Percentiles rank a stretch among this genome's conserved stretches.
Evolutionary conservation across 2,888 invertebrate species (phyloP).

Genomic region (Buathra laborator): DNA sequence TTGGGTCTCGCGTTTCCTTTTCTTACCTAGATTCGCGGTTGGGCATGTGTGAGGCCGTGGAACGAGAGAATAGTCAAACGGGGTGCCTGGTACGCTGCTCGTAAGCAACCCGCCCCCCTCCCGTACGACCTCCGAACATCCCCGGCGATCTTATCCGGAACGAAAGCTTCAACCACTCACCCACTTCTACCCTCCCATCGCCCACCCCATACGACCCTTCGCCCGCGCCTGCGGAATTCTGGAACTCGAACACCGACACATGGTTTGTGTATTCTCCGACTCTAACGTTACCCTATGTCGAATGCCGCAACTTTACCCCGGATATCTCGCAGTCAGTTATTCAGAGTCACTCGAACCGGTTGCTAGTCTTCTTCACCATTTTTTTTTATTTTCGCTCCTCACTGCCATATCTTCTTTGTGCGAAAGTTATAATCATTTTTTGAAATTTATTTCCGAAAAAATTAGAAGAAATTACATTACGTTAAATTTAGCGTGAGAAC

Average conservation of each 20-base stretch:
- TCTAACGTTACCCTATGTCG: conserved; percentile 15
- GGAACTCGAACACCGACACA: conserved; percentile 71
- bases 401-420: not conserved
- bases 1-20: conserved; percentile 15
- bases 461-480: not conserved
- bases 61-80: conserved; percentile 75
- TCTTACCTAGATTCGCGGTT: conserved; percentile 32
- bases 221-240: conserved; percentile 79
- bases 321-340: conserved; percentile 5
- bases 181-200: conserved; percentile 64
- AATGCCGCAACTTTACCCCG: conserved; percentile 52
- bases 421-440: not conserved
- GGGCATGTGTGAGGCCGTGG: conserved; percentile 28
- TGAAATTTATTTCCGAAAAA: not conserved
- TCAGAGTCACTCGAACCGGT: conserved; percentile 1
- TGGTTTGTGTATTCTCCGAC: conserved; percentile 46
- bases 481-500: no score
- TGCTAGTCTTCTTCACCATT: not conserved
- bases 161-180: conserved; percentile 63
- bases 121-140: conserved; percentile 43
- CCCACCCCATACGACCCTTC: conserved; percentile 61
- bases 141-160: conserved; percentile 64
- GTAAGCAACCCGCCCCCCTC: conserved; percentile 66
- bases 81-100: conserved; percentile 82
- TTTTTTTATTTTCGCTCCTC: not conserved